Evolutionary conservation across 2,797 vertebrate species (phyloP).

Genomic region (Dicrostonyx torquatus): DNA sequence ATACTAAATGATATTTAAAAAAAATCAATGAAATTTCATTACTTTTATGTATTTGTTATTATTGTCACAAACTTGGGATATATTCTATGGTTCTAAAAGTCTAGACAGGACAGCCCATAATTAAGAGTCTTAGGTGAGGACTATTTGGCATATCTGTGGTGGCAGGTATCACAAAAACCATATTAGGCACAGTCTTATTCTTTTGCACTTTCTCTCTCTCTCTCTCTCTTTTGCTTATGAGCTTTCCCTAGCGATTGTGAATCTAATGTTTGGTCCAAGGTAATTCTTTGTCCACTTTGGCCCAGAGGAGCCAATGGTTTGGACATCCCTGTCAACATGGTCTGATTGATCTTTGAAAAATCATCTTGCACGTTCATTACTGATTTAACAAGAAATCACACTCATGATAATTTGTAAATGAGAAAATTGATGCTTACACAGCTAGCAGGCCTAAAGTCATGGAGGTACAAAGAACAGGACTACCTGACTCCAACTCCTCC

Average conservation of each 20-base stretch:
- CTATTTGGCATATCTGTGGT: neutral
- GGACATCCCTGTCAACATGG: neutral
- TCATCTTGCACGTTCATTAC: neutral
- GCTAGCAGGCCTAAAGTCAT: neutral
- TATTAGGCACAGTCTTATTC: neutral
- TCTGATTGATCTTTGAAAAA: neutral
- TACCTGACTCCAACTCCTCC: neutral
- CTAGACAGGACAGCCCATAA: neutral
- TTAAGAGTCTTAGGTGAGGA: neutral
- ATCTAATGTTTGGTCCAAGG: neutral
- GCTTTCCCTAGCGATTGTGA: neutral
- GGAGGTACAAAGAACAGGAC: neutral
- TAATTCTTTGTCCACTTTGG: neutral
- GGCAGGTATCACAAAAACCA: neutral
- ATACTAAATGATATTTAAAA: neutral
- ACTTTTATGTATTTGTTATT: neutral
- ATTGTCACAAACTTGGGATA: neutral
- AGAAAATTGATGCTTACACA: slow-evolving; percentile 23
- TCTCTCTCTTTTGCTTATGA: neutral
- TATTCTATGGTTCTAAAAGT: neutral
- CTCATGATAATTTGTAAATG: neutral
- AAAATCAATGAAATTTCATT: neutral
- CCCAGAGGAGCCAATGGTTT: neutral
- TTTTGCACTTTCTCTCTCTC: neutral
- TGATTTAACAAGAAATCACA: neutral